Conservation (phyloP, 2,797 vertebrate species). For the Sebastes ruberrimus region DNA sequence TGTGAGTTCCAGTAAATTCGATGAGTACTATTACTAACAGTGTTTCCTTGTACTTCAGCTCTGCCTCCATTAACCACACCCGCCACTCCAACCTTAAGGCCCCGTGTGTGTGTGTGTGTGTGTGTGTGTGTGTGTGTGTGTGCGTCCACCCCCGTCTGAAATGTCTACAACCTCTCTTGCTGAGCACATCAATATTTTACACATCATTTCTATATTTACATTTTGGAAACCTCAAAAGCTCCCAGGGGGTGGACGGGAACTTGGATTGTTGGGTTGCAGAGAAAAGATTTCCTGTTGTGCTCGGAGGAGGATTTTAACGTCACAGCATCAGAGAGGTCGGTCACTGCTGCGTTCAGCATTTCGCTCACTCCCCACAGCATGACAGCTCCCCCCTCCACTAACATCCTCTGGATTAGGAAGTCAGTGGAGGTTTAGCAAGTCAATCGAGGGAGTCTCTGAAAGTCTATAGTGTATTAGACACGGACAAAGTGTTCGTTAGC, state of each 20-base stretch:
- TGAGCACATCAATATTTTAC: conserved; percentile 59
- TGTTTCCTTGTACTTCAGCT: neutral
- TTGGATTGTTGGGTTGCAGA: neutral
- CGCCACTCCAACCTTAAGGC: neutral
- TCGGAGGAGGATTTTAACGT: neutral
- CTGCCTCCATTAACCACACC: conserved; percentile 22
- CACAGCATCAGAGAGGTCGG: neutral
- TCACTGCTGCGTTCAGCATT: conserved; percentile 19
- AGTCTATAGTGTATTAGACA: conserved; percentile 15
- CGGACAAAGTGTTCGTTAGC: conserved; percentile 12
- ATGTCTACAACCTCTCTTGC: conserved; percentile 41
- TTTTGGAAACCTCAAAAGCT: conserved; percentile 49
- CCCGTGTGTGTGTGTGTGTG: too few species aligned
- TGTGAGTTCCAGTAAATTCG: neutral
- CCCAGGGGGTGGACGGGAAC: neutral
- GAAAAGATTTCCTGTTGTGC: neutral
- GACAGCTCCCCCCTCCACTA: conserved; percentile 13
- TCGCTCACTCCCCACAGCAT: neutral
- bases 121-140: neutral
- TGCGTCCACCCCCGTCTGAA: conserved; percentile 5
- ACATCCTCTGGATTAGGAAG: conserved; percentile 49
- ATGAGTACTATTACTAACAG: neutral
- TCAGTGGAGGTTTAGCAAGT: conserved; percentile 48
- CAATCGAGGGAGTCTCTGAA: conserved; percentile 24
- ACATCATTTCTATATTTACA: conserved; percentile 57